phyloP scores from a whole-genome alignment of 2,113 vertebrate species.

The Mustelus asterias region DNA sequence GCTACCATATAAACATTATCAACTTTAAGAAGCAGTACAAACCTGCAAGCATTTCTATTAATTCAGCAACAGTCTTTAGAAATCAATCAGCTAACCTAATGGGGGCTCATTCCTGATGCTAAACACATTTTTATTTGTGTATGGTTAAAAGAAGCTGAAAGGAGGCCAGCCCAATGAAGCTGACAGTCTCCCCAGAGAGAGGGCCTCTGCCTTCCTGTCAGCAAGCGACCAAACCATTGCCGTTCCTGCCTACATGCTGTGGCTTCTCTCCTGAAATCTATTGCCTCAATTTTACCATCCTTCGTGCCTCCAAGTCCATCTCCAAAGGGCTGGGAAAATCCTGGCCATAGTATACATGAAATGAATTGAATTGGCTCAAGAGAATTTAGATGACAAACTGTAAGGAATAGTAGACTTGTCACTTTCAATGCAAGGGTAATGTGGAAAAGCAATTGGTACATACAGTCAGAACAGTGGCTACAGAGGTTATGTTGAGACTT shows the following conservation, averaged over 20 bases:
- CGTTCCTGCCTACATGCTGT: too few species aligned
- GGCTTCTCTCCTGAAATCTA: too few species aligned
- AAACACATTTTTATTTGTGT: too few species aligned
- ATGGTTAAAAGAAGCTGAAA: too few species aligned
- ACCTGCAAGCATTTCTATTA: neutral
- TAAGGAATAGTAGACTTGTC: neutral
- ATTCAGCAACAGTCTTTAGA: neutral
- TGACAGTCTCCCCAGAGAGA: neutral
- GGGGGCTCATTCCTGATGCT: too few species aligned
- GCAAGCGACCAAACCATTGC: too few species aligned
- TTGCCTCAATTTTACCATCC: too few species aligned
- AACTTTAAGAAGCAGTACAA: neutral
- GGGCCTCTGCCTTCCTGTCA: neutral
- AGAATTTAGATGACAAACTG: neutral
- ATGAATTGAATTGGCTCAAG: neutral
- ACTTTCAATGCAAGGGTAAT: neutral
- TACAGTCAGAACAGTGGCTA: neutral
- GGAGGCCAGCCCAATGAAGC: too few species aligned
- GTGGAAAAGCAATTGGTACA: neutral
- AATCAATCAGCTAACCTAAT: neutral
- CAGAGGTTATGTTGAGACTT: neutral
- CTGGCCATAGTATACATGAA: neutral
- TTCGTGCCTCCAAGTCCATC: too few species aligned
- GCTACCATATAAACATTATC: neutral
- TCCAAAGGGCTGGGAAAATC: too few species aligned